Conservation (phyloP, 2,888 invertebrate species). For the Noctua comes region DNA sequence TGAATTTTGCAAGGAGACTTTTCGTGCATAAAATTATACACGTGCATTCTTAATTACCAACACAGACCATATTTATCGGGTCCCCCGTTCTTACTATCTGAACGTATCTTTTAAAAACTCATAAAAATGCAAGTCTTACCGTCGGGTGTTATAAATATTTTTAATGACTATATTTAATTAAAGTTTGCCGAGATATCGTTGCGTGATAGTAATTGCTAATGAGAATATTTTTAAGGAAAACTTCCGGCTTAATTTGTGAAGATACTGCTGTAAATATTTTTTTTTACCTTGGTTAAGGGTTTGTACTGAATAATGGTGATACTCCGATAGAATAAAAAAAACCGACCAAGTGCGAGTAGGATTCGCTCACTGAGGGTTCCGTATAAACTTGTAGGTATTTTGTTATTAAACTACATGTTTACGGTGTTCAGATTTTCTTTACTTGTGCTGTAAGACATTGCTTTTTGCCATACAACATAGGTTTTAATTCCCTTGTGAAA, state of each 20-base stretch:
- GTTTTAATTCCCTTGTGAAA: no score
- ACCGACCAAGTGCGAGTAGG: no score
- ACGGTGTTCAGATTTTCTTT: no score
- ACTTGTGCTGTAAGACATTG: no score
- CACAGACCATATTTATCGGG: slow-evolving; percentile 50
- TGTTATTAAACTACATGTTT: no score
- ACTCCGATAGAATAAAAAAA: background rate
- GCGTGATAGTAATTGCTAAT: slow-evolving; percentile 75
- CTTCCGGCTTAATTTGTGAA: slow-evolving; percentile 26
- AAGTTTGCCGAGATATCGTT: slow-evolving; percentile 73
- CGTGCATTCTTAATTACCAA: slow-evolving; percentile 44
- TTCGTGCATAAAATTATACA: slow-evolving; percentile 30
- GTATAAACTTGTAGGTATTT: no score
- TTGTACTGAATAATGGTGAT: slow-evolving; percentile 25
- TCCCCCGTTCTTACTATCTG: slow-evolving; percentile 38
- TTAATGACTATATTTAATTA: slow-evolving; percentile 85
- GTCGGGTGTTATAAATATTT: slow-evolving; percentile 85
- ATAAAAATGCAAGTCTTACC: slow-evolving; percentile 86
- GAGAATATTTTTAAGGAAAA: slow-evolving; percentile 69
- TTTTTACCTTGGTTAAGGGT: slow-evolving; percentile 43
- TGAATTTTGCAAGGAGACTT: background rate
- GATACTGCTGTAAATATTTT: slow-evolving; percentile 45
- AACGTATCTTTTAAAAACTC: slow-evolving; percentile 78
- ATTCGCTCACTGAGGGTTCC: no score
- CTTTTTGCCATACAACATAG: no score